These are phyloP conservation scores for Galagoides demidoff DNA, from an alignment of 2,797 vertebrate species.

Conservation along the genomic window DNA sequence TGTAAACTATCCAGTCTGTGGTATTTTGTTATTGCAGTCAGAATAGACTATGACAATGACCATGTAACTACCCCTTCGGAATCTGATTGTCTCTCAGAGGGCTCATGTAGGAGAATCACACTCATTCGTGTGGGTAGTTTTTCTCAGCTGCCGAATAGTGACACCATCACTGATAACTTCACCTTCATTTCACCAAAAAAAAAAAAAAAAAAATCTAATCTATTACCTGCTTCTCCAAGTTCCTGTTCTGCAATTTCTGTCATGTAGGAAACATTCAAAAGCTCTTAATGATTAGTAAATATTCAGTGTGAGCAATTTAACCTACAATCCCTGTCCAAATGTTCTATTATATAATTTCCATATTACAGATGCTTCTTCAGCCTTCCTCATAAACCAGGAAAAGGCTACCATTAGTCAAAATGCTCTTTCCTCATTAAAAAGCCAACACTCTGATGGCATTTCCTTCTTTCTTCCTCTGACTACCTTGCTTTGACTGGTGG, in stretches of 20 bases:
- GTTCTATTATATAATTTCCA: background rate
- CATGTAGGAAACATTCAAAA: background rate
- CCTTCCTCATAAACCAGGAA: background rate
- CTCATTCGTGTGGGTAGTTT: background rate
- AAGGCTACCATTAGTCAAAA: background rate
- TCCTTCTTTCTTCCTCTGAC: background rate
- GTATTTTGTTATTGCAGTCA: background rate
- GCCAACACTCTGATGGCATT: background rate
- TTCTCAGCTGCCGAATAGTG: background rate
- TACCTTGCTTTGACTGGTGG: constrained; percentile 59
- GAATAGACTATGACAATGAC: background rate
- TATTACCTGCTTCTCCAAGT: background rate
- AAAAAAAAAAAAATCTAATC: too few species aligned
- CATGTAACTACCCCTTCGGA: background rate
- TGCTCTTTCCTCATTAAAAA: constrained; percentile 60
- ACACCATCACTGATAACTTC: background rate
- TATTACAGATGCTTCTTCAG: background rate
- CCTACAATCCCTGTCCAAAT: background rate
- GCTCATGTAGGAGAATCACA: background rate
- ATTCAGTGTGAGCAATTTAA: constrained; percentile 1
- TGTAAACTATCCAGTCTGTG: background rate
- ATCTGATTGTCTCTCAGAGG: background rate
- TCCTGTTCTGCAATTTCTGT: constrained; percentile 47
- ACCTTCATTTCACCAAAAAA: background rate
- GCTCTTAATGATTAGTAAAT: background rate